Conservation (phyloP, 2,888 invertebrate species). For the Orgyia antiqua region DNA sequence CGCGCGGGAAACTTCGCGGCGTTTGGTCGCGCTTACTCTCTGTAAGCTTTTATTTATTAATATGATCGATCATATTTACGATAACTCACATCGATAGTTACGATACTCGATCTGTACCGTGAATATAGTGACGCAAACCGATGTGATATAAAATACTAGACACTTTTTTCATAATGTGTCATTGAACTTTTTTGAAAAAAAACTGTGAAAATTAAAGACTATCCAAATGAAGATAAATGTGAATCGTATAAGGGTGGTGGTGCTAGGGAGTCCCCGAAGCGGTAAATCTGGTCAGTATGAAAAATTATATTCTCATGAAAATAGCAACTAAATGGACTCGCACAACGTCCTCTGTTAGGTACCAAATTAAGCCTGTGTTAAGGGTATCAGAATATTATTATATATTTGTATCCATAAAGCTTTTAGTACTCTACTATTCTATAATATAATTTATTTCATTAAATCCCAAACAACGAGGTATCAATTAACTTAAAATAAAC, state of each 20-base stretch:
- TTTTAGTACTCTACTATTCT: no score
- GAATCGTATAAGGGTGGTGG: constrained; percentile 88
- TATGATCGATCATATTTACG: constrained; percentile 66
- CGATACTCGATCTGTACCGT: constrained; percentile 37
- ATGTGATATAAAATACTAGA: constrained; percentile 32
- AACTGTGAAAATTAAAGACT: constrained; percentile 41
- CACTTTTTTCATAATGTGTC: constrained; percentile 37
- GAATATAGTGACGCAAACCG: constrained; percentile 36
- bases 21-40: constrained; percentile 38
- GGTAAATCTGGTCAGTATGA: constrained; percentile 86
- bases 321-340: no score
- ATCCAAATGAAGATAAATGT: constrained; percentile 84
- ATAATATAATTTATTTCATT: no score
- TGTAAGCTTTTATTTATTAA: constrained; percentile 28
- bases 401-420: no score
- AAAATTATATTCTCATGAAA: neutral
- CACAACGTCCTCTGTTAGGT: no score
- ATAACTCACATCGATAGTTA: constrained; percentile 40
- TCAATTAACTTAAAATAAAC: no score
- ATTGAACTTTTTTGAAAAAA: constrained; percentile 38
- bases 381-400: no score
- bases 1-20: constrained; percentile 66
- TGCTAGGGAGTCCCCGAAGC: constrained; percentile 86
- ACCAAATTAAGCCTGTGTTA: no score
- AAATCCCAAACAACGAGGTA: no score